Conservation (phyloP, 1,140 invertebrate genomes). For the Drosophila nasuta region DNA sequence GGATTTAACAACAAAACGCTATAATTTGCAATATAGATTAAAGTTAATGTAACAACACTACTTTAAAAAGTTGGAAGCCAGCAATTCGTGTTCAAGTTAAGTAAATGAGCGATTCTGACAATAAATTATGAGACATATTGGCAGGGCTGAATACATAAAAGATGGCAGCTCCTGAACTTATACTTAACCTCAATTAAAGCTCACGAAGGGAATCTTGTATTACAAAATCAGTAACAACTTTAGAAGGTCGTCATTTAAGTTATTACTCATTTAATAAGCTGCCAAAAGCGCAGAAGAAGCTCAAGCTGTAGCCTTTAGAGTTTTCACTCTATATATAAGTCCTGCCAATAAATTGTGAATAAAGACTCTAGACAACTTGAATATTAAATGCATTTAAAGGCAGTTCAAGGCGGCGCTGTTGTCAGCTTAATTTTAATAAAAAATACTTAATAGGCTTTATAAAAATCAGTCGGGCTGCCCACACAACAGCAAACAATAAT, state of each 20-base stretch:
- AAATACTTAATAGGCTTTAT: conserved; percentile 66
- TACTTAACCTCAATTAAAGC: too few species aligned
- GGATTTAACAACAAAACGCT: neutral
- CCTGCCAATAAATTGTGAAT: conserved; percentile 32
- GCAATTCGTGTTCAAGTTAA: neutral
- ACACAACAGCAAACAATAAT: conserved; percentile 48
- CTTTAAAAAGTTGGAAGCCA: neutral
- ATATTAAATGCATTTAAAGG: conserved; percentile 64
- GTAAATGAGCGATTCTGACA: neutral
- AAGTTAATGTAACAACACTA: neutral
- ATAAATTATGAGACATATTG: neutral
- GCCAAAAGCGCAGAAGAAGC: conserved; percentile 4
- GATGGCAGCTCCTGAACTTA: neutral
- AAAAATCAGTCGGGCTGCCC: conserved; percentile 54
- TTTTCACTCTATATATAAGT: conserved; percentile 49
- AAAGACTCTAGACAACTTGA: conserved; percentile 13
- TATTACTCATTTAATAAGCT: conserved; percentile 4
- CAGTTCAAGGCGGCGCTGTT: conserved; percentile 53
- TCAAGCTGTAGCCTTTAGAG: conserved; percentile 5
- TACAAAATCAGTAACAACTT: neutral
- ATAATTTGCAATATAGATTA: neutral
- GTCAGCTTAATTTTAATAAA: conserved; percentile 58
- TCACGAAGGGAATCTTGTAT: neutral
- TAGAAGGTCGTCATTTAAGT: conserved; percentile 7
- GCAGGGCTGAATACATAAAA: neutral